Evolutionary conservation across 2,797 vertebrate species (phyloP).

Genomic region (Remorina albescens): DNA sequence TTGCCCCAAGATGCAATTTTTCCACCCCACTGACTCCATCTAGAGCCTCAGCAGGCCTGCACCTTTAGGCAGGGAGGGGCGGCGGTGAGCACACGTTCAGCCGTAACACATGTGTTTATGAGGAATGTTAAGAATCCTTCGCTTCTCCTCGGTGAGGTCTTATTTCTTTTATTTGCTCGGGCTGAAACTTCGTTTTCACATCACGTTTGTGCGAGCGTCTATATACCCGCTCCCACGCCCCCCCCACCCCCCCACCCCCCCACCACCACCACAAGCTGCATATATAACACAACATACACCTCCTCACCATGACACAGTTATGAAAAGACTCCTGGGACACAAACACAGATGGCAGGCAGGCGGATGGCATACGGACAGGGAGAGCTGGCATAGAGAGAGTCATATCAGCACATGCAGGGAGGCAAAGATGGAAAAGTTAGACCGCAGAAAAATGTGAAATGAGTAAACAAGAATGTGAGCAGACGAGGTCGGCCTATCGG

Average conservation of each 20-base stretch:
- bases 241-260: too few relatives aligned
- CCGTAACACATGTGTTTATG: conserved; percentile 41
- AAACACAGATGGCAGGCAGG: conserved; percentile 63
- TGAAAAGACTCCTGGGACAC: conserved; percentile 48
- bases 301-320: conserved; percentile 45
- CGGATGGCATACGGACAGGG: conserved; percentile 34
- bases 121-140: conserved; percentile 75
- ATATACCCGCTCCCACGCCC: not conserved
- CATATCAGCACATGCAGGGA: conserved; percentile 22
- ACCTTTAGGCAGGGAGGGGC: conserved; percentile 31
- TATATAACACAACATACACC: conserved; percentile 27
- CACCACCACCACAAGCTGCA: too few relatives aligned
- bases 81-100: conserved; percentile 3
- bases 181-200: conserved; percentile 31
- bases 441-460: conserved; percentile 10
- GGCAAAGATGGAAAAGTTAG: conserved; percentile 11
- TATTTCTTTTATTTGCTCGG: conserved; percentile 34
- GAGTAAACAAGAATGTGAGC: not conserved
- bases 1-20: not conserved
- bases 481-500: not conserved
- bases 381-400: conserved; percentile 34
- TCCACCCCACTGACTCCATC: not conserved
- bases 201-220: conserved; percentile 17
- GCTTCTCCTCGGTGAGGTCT: conserved; percentile 50
- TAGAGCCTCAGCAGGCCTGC: conserved; percentile 10